Conservation (phyloP, 2,113 vertebrate species). For the Odobenus rosmarus region DNA sequence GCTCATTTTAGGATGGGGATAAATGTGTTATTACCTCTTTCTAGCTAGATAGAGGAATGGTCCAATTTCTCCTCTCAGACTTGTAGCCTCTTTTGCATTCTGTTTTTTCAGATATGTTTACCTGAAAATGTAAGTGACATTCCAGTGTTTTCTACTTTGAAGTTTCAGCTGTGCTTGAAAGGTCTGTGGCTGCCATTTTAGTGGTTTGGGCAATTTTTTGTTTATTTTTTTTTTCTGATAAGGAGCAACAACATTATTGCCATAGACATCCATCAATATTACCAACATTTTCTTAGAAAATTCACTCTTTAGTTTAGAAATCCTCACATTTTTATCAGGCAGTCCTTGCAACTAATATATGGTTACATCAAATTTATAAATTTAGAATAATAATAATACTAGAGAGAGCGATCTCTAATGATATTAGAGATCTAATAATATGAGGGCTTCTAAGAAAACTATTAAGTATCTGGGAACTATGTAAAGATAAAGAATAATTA, state of each 20-base stretch:
- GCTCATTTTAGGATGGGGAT: background rate
- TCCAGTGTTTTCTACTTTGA: conserved; percentile 49
- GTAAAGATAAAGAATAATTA: background rate
- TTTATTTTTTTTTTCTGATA: background rate
- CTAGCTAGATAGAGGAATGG: background rate
- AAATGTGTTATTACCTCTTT: conserved; percentile 45
- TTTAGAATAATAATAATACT: conserved; percentile 44
- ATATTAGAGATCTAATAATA: background rate
- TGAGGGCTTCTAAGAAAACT: background rate
- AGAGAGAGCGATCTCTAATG: background rate
- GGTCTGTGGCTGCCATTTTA: background rate
- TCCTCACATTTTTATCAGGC: conserved; percentile 13
- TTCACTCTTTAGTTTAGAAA: background rate
- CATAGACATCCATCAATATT: background rate
- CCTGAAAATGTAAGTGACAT: background rate
- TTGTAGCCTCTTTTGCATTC: background rate
- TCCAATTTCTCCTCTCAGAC: background rate
- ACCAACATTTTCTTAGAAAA: conserved; percentile 12
- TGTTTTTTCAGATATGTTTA: background rate
- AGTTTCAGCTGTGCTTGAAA: conserved; percentile 57
- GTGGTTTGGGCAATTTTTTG: background rate
- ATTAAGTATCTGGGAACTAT: background rate
- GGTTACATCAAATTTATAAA: conserved; percentile 26
- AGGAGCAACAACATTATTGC: background rate
- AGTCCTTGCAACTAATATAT: conserved; percentile 28